These are phyloP conservation scores for Cataglyphis hispanica DNA, from an alignment of 1,140 invertebrate species.

Conservation along the genomic window DNA sequence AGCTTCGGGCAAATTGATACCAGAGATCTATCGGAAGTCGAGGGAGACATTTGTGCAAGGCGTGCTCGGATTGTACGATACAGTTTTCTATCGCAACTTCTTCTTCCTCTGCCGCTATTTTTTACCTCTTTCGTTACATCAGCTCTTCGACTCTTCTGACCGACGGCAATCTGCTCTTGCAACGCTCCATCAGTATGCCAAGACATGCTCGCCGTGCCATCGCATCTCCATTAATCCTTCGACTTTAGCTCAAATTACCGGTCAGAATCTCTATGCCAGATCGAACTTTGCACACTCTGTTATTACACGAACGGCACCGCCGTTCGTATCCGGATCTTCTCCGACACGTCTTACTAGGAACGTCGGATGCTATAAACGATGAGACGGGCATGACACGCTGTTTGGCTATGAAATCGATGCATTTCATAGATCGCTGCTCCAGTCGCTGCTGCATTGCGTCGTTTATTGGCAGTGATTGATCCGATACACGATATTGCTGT, in stretches of 20 bases:
- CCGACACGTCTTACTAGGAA: slow-evolving; percentile 34
- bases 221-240: slow-evolving; percentile 61
- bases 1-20: slow-evolving; percentile 6
- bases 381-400: slow-evolving; percentile 50
- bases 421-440: slow-evolving; percentile 59
- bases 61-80: slow-evolving; percentile 20
- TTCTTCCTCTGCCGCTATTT: not conserved
- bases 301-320: slow-evolving; percentile 43
- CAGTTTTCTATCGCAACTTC: slow-evolving; percentile 14
- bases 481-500: slow-evolving; percentile 59
- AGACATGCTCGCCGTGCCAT: slow-evolving; percentile 35
- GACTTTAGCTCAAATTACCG: slow-evolving; percentile 58
- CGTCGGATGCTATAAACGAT: slow-evolving; percentile 58
- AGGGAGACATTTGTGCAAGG: not conserved
- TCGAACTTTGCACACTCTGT: slow-evolving; percentile 44
- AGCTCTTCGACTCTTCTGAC: not conserved
- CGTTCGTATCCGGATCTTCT: slow-evolving; percentile 27
- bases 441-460: slow-evolving; percentile 45
- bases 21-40: slow-evolving; percentile 9
- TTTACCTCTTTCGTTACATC: slow-evolving; percentile 20
- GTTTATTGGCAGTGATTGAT: slow-evolving; percentile 63
- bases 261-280: slow-evolving; percentile 51
- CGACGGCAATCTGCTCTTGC: slow-evolving; percentile 4
- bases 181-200: slow-evolving; percentile 49
- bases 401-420: slow-evolving; percentile 59